phyloP scores from a whole-genome alignment of 2,113 vertebrate species.

The Salminus brasiliensis region DNA sequence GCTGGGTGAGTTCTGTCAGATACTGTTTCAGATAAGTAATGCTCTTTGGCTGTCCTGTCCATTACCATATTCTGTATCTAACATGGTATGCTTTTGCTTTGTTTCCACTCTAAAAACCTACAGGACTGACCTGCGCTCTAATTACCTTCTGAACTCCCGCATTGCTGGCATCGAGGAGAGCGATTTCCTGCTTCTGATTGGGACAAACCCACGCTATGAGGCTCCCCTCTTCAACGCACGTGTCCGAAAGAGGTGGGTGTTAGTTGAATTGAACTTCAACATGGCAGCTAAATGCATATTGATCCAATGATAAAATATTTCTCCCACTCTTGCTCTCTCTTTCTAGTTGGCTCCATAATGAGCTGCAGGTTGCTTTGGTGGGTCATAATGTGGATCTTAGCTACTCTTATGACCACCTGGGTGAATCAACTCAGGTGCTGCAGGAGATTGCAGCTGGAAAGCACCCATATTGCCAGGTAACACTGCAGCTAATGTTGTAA shows the following conservation, averaged over 20 bases:
- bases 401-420: conserved; percentile 90
- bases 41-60: too few species aligned
- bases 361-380: conserved; percentile 88
- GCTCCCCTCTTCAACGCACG: conserved; percentile 95
- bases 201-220: conserved; percentile 96
- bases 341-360: conserved; percentile 95
- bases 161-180: conserved; percentile 93
- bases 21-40: neutral
- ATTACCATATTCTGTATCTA: too few species aligned
- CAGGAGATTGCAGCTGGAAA: conserved; percentile 85
- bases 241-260: conserved; percentile 90
- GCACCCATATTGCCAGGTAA: conserved; percentile 89
- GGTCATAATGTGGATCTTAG: conserved; percentile 90
- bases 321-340: neutral
- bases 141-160: conserved; percentile 92
- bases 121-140: conserved; percentile 94
- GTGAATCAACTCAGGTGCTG: conserved; percentile 87
- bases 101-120: neutral
- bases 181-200: conserved; percentile 89
- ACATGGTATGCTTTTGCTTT: too few species aligned
- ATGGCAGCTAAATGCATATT: neutral
- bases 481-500: too few species aligned
- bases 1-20: conserved; percentile 81
- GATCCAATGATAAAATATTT: neutral
- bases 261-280: neutral